phyloP scores from a whole-genome alignment of 2,888 invertebrate genomes.

The Sepioteuthis lessoniana region DNA sequence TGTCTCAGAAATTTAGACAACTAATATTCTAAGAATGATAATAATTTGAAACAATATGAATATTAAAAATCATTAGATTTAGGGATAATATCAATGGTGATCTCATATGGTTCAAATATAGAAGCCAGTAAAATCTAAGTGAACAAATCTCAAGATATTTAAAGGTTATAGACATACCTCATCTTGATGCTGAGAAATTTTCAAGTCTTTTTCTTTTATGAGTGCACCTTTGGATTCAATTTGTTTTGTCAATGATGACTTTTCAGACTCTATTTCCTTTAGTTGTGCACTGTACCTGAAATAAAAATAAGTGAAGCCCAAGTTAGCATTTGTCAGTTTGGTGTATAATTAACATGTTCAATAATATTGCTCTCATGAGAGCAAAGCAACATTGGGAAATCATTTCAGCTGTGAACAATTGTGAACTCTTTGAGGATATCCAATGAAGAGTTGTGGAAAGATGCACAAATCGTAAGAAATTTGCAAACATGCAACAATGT shows the following conservation, averaged over 20 bases:
- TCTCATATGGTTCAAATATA: neutral
- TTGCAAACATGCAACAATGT: neutral
- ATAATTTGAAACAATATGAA: too few relatives aligned
- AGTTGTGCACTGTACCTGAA: conserved; percentile 48
- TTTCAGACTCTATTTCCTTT: conserved; percentile 37
- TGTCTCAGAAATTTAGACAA: too few relatives aligned
- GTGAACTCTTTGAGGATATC: neutral
- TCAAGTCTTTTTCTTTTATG: conserved; percentile 35
- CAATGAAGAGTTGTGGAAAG: neutral
- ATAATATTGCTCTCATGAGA: neutral
- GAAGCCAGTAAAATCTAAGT: neutral
- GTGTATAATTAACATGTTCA: neutral
- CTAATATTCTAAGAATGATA: too few relatives aligned
- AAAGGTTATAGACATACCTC: neutral
- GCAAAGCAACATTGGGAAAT: neutral
- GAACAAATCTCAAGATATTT: neutral
- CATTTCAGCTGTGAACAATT: neutral
- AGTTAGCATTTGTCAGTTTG: neutral
- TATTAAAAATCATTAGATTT: too few relatives aligned
- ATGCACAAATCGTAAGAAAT: neutral
- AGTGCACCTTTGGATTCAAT: neutral
- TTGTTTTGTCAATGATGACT: neutral
- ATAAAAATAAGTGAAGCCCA: neutral
- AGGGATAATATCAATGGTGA: neutral
- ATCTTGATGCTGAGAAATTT: neutral